phyloP scores from a whole-genome alignment of 2,888 invertebrate genomes.

The Pterostichus madidus region DNA sequence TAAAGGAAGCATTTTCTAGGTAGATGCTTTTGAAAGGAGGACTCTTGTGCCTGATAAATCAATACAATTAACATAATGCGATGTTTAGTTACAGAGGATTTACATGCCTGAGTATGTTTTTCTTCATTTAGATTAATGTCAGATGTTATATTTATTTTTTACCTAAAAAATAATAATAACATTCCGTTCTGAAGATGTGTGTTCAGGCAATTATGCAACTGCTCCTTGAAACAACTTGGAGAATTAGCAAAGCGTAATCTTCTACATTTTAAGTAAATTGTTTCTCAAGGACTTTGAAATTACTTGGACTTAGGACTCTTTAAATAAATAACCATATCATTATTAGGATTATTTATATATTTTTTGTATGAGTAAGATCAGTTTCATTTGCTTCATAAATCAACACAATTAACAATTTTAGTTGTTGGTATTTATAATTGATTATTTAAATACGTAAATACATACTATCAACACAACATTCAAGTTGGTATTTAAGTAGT shows the following conservation, averaged over 20 bases:
- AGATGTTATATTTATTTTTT: conserved; percentile 52
- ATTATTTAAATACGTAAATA: too few relatives aligned
- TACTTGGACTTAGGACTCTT: too few relatives aligned
- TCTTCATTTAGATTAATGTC: conserved; percentile 34
- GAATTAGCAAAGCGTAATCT: neutral
- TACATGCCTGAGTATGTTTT: conserved; percentile 51
- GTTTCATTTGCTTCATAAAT: too few relatives aligned
- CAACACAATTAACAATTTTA: too few relatives aligned
- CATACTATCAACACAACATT: too few relatives aligned
- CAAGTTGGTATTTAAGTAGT: too few relatives aligned
- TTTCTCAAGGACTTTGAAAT: too few relatives aligned
- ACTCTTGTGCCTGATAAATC: conserved; percentile 52
- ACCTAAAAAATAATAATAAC: conserved; percentile 56
- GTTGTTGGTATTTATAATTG: too few relatives aligned
- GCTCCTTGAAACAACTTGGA: neutral
- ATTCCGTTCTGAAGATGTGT: conserved; percentile 43
- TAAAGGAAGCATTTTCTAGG: conserved; percentile 39
- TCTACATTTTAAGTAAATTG: neutral
- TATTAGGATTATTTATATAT: too few relatives aligned
- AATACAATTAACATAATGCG: conserved; percentile 55
- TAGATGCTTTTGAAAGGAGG: conserved; percentile 43
- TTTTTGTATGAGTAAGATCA: too few relatives aligned
- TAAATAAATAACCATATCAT: too few relatives aligned
- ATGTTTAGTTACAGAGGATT: conserved; percentile 49
- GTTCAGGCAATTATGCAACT: conserved; percentile 12